Evolutionary conservation across 2,797 vertebrate species (phyloP), one percentile per base, ranked within the genome.

Genomic region (Channa striata): DNA sequence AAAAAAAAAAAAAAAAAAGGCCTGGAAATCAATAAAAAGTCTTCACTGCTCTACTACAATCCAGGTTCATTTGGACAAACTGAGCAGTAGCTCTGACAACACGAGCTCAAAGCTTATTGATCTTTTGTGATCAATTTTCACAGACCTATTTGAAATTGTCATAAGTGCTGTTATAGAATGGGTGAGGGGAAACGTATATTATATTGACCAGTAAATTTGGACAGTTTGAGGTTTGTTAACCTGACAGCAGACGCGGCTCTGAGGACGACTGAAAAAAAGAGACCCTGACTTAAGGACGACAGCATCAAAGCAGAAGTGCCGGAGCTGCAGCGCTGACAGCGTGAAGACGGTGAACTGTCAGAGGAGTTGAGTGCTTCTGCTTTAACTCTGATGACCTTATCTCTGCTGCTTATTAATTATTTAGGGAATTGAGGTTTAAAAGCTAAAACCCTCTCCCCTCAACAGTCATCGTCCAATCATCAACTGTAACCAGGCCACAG

Each of bases 381-480:
- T 74, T 49, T 40, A 62, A 84, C 75, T 75, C 43, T n/a, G 5
- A 65, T 61, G 72, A 78, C 66, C 68, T 82, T 78, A 72, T 70
- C 52, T 20, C 70, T 34, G 59, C 47, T 56, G 76, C 42, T 20
- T 54, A 68, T 82, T 70, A 79, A 86, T 87, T 80, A 82, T 85
- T 87, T 42, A 83, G 36, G 25, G 42, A 21, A 43, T 44, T 68
- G 46, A 71, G 59, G 46, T 21, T 20, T 54, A 7, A 30, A 30
- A 30, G 7, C 52, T 65, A 53, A 68, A 74, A 71, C 53, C 61
- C 44, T 20, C 43, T 39, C 40, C 56, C 47, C 19, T 0, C 10
- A 54, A 46, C 40, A 25, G 7, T n/a, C 39, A 49, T 21, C 13
- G 13, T 40, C 37, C 60, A 61, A 62, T 75, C 50, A 57, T n/a